These are phyloP conservation scores for Drosophila mojavensis DNA, from an alignment of 1,140 invertebrate species.

Conservation along the genomic window DNA sequence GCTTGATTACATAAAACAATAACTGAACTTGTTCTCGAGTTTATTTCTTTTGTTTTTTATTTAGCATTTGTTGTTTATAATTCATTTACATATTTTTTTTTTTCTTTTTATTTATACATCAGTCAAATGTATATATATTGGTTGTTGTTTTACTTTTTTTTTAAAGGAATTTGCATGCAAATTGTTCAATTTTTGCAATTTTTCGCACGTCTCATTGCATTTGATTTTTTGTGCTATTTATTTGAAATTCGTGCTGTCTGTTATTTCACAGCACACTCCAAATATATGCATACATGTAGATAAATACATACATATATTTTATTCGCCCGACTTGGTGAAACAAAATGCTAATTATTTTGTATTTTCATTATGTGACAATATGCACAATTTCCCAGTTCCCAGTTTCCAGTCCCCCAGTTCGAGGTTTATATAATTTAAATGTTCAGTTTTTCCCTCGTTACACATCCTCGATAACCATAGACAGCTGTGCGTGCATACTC, in stretches of 20 bases:
- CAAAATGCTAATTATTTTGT: constrained; percentile 78
- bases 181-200: constrained; percentile 66
- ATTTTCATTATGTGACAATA: constrained; percentile 75
- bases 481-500: neutral
- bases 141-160: neutral
- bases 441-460: neutral
- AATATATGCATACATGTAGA: too few species aligned
- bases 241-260: constrained; percentile 40
- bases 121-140: constrained; percentile 34
- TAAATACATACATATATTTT: constrained; percentile 1
- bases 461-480: neutral
- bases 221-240: constrained; percentile 47
- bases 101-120: constrained; percentile 12
- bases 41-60: constrained; percentile 4
- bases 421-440: constrained; percentile 49
- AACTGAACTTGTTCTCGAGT: neutral
- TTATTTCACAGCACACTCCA: constrained; percentile 14
- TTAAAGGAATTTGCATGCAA: constrained; percentile 54
- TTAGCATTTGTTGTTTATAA: constrained; percentile 24
- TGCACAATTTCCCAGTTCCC: constrained; percentile 21
- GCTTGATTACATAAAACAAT: neutral
- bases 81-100: constrained; percentile 36
- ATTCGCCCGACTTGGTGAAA: constrained; percentile 58
- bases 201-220: constrained; percentile 57
- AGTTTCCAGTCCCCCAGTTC: neutral